Percentiles rank a stretch among this genome's conserved stretches.
phyloP scores from a whole-genome alignment of 2,113 vertebrate species.

The Cheilinus undulatus region DNA sequence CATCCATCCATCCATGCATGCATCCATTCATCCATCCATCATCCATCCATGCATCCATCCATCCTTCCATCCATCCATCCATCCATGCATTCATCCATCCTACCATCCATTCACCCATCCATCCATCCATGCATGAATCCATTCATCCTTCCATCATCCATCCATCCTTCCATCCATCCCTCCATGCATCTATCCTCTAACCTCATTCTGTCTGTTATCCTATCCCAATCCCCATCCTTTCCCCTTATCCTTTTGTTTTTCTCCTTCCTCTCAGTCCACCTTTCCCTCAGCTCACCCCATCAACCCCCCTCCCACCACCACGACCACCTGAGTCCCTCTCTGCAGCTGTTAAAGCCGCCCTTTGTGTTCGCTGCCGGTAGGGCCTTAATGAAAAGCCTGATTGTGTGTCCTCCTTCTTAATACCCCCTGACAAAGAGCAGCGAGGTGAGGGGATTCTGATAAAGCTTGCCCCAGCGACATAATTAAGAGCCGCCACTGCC shows the following conservation, averaged over 20 bases:
- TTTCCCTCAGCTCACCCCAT: constrained; percentile 1
- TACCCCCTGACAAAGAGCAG: constrained; percentile 86
- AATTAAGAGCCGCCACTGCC: constrained; percentile 76
- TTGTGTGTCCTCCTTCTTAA: constrained; percentile 93
- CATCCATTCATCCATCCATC: background rate
- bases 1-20: too few species aligned
- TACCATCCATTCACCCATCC: too few species aligned
- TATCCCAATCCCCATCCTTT: background rate
- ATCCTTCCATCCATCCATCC: too few species aligned
- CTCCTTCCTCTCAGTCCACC: constrained; percentile 16
- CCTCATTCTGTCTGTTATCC: background rate
- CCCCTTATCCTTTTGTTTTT: constrained; percentile 11
- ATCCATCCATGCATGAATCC: constrained; percentile 1
- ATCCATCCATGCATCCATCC: too few species aligned
- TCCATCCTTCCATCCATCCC: too few species aligned
- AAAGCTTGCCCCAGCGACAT: constrained; percentile 68
- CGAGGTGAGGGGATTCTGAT: constrained; percentile 80
- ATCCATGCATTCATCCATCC: too few species aligned
- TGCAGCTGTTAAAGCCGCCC: constrained; percentile 89
- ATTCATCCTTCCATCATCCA: too few species aligned
- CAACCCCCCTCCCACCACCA: constrained; percentile 48
- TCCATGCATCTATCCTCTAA: too few species aligned
- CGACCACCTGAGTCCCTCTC: constrained; percentile 89
- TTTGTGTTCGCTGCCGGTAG: constrained; percentile 87
- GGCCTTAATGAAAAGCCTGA: constrained; percentile 94